These are phyloP conservation scores for Cacatua alba DNA, from an alignment of 2,113 vertebrate genomes.

Conservation along the genomic window DNA sequence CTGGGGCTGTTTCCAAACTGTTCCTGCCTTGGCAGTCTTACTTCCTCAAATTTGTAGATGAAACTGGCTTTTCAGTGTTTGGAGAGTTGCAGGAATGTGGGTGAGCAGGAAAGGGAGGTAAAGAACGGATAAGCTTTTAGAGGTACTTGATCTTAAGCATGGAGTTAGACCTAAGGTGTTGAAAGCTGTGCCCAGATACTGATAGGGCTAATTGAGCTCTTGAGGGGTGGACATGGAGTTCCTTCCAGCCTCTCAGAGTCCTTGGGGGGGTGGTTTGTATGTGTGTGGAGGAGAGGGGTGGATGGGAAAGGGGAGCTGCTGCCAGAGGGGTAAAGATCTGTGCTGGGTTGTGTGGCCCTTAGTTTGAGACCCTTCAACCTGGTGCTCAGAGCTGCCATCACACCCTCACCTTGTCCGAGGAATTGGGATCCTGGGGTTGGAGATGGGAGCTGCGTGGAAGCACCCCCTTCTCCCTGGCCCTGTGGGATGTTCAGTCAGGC, in stretches of 20 bases:
- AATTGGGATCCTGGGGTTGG: not conserved
- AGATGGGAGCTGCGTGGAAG: not conserved
- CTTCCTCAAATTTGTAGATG: not conserved
- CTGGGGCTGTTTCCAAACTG: not conserved
- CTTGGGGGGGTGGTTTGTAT: fast-evolving
- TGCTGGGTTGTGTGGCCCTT: not conserved
- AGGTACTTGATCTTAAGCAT: not conserved
- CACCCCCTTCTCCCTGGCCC: not conserved
- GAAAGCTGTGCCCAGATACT: not conserved
- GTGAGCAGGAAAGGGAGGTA: not conserved
- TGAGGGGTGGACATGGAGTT: not conserved
- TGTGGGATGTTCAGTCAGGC: too few relatives aligned
- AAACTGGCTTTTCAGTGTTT: not conserved
- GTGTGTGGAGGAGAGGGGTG: not conserved
- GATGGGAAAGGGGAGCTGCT: not conserved
- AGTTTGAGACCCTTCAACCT: too few relatives aligned
- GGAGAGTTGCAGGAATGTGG: not conserved
- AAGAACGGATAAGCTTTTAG: fast-evolving
- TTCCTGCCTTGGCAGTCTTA: not conserved
- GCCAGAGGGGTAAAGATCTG: fast-evolving
- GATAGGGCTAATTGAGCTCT: not conserved
- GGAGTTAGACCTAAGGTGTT: not conserved
- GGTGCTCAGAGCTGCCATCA: not conserved
- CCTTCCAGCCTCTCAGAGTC: not conserved
- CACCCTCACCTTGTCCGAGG: not conserved